Evolutionary conservation across 1,140 invertebrate species (phyloP).

Genomic region (Diorhabda elongata): DNA sequence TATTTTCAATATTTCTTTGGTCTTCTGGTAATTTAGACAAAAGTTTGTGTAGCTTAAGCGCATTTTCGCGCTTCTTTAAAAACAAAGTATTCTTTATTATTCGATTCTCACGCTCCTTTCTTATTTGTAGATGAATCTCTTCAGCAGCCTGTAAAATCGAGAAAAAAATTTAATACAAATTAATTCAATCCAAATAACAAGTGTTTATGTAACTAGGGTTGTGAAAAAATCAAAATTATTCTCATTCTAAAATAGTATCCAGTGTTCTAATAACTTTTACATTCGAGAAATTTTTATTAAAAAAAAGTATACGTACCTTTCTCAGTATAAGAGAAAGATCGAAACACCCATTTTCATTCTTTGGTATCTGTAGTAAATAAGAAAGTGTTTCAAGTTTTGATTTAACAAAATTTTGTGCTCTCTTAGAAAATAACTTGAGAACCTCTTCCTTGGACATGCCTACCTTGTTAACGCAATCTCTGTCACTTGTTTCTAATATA

Average conservation of each 20-base stretch:
- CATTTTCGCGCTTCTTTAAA: conserved; percentile 6
- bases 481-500: conserved; percentile 22
- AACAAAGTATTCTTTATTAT: conserved; percentile 8
- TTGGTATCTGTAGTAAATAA: conserved; percentile 12
- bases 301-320: conserved; percentile 12
- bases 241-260: neutral
- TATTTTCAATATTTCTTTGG: conserved; percentile 13
- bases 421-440: conserved; percentile 20
- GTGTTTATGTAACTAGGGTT: neutral
- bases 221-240: neutral
- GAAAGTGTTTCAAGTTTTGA: conserved; percentile 25
- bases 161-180: neutral
- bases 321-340: conserved; percentile 20
- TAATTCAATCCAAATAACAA: neutral
- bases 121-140: conserved; percentile 4
- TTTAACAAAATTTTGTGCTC: conserved; percentile 23
- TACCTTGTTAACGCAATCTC: conserved; percentile 23
- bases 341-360: neutral
- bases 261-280: neutral
- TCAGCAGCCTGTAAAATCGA: conserved; percentile 6
- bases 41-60: conserved; percentile 3
- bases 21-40: conserved; percentile 6
- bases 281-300: conserved; percentile 5
- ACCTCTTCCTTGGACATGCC: conserved; percentile 26
- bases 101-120: neutral